These are phyloP conservation scores for Ophioninae sp. DNA, from an alignment of 2,888 invertebrate species.

Conservation along the genomic window DNA sequence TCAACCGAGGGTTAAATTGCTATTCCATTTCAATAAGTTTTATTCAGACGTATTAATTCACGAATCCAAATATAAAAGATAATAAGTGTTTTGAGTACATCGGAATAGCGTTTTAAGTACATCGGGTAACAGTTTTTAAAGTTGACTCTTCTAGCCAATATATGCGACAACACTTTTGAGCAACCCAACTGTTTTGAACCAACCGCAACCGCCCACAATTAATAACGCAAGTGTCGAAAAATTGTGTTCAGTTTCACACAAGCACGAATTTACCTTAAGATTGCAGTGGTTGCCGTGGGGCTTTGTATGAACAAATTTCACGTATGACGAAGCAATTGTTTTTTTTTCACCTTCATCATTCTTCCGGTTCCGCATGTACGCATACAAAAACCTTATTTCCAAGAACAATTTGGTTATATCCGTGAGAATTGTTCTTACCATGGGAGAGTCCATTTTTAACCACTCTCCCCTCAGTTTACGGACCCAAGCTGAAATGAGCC, in stretches of 20 bases:
- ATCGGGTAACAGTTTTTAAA: background rate
- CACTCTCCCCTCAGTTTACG: background rate
- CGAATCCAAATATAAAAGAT: conserved; percentile 3
- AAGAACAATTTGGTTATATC: background rate
- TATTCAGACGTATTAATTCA: conserved; percentile 1
- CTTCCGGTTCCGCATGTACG: background rate
- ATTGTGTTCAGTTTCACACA: too few species aligned
- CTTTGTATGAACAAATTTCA: background rate
- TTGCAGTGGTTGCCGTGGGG: background rate
- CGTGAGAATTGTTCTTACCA: background rate
- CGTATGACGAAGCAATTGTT: background rate
- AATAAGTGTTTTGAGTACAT: background rate
- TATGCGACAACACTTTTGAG: background rate
- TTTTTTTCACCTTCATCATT: background rate
- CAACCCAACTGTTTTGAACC: too few species aligned
- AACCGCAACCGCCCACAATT: too few species aligned
- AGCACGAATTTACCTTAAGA: background rate
- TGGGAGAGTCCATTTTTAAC: background rate
- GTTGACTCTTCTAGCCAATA: background rate
- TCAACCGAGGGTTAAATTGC: conserved; percentile 16
- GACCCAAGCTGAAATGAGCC: conserved; percentile 1
- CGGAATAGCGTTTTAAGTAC: conserved; percentile 6
- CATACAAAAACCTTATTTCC: background rate
- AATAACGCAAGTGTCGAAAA: too few species aligned
- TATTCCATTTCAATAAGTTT: conserved; percentile 24